Evolutionary conservation across 2,888 invertebrate species (phyloP).

Genomic region (Eupithecia tripunctaria): DNA sequence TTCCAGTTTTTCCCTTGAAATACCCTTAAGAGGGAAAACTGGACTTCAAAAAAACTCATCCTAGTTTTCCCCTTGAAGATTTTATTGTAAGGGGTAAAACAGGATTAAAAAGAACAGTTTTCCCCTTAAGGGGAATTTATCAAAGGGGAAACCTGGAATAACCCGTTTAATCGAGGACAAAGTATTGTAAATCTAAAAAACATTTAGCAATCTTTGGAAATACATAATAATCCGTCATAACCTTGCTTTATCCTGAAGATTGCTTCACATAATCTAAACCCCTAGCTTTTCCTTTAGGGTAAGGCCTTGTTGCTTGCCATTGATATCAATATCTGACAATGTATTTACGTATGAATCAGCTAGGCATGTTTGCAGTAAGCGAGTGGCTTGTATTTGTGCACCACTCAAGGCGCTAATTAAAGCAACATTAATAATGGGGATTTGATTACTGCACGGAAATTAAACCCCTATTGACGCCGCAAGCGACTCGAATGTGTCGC

Average conservation of each 20-base stretch:
- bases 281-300: background rate
- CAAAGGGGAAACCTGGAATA: too few species aligned
- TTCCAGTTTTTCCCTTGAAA: too few species aligned
- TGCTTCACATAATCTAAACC: background rate
- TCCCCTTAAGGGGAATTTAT: too few species aligned
- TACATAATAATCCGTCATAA: background rate
- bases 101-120: too few species aligned
- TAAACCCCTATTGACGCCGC: conserved; percentile 72
- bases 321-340: background rate
- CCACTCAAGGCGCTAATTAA: conserved; percentile 56
- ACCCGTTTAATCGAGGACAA: background rate
- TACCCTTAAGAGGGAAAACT: too few species aligned
- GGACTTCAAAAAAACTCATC: too few species aligned
- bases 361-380: conserved; percentile 24
- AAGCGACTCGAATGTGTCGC: conserved; percentile 64
- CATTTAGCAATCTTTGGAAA: background rate
- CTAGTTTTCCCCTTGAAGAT: too few species aligned
- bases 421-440: conserved; percentile 69
- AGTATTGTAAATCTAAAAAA: background rate
- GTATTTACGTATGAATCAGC: background rate
- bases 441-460: conserved; percentile 73
- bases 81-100: too few species aligned
- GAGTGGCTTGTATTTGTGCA: conserved; percentile 49
- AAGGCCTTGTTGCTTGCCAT: background rate
- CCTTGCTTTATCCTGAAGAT: background rate